Base-by-base conservation (phyloP, 2,888 invertebrate genomes). In the Campopleginae sp. region DNA sequence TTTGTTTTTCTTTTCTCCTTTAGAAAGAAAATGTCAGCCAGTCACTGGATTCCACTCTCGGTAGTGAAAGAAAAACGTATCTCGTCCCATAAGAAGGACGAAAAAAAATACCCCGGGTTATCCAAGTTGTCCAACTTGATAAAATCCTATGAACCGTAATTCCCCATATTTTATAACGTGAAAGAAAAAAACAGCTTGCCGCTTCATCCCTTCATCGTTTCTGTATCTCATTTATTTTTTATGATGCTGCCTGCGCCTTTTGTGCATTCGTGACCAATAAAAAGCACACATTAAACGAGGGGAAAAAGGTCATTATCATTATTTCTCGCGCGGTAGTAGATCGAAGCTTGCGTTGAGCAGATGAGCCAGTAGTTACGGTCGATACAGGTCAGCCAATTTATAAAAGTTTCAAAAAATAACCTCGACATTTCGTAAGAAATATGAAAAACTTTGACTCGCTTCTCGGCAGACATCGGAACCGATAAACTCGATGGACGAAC, bases 401-500 rank as follows among this genome's bases (percentile, higher is more conserved):
- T 4, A 10, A 38, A 38, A 38, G 10, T 38, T 38, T 38, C n/a
- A 8, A 48, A 48, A 48, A 48, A 48, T 48, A 4, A 14, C n/a
- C 0, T n/a, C 12, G 48, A n/a, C n/a, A n/a, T n/a, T n/a, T n/a
- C n/a, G 6, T 51, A 51, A 51, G 7, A 51, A 51, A 51, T 0
- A 38, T 8, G 0, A 38, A 51, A 19, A n/a, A n/a, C 19, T 48
- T 48, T 17, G 51, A 19, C 19, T 31, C 1, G 7, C 2, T 27
- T n/a, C 48, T 48, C 51, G 3, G n/a, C 12, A 27, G 44, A 38
- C 17, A 74, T 74, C 10, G 38, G 5, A 61, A 44, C n/a, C 61
- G 58, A 78, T 38, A 54, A 51, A 54, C 48, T 42, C 46, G 19
- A 70, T 23, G 14, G 14, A 74, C 71, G 44, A 70, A 17, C 12